Evolutionary conservation across 2,888 invertebrate genomes (phyloP).

Genomic region (Conchocele bisecta): DNA sequence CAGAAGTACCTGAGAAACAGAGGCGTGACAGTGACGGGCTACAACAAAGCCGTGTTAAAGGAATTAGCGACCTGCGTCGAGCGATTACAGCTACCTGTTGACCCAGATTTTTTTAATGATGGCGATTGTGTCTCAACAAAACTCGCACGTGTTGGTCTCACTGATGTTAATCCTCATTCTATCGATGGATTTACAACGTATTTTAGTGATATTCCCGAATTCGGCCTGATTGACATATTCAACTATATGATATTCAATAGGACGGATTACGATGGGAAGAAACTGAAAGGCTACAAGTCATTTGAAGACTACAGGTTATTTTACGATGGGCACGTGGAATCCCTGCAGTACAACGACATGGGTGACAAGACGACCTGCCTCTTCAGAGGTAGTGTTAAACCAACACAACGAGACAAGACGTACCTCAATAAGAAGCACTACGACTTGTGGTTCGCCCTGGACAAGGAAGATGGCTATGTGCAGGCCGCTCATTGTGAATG

Average conservation of each 20-base stretch:
- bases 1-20: background rate
- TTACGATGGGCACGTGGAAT: slow-evolving; percentile 13
- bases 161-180: background rate
- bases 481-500: slow-evolving; percentile 19
- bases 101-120: background rate
- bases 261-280: slow-evolving; percentile 23
- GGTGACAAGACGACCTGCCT: background rate
- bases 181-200: background rate
- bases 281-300: slow-evolving; percentile 28
- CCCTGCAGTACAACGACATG: slow-evolving; percentile 3
- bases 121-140: background rate
- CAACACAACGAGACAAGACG: slow-evolving; percentile 22
- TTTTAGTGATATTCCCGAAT: slow-evolving; percentile 19
- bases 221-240: slow-evolving; percentile 26
- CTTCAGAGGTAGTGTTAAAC: slow-evolving; percentile 10
- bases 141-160: background rate
- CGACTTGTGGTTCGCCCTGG: background rate
- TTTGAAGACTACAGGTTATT: slow-evolving; percentile 26
- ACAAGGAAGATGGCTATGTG: slow-evolving; percentile 12
- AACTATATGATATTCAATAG: slow-evolving; percentile 25
- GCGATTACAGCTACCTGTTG: slow-evolving; percentile 6
- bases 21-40: background rate
- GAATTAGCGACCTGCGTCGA: slow-evolving; percentile 5
- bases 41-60: background rate
- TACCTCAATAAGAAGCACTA: slow-evolving; percentile 14